Evolutionary conservation across 1,140 invertebrate genomes (phyloP).

Genomic region (Megalonaias nervosa): DNA sequence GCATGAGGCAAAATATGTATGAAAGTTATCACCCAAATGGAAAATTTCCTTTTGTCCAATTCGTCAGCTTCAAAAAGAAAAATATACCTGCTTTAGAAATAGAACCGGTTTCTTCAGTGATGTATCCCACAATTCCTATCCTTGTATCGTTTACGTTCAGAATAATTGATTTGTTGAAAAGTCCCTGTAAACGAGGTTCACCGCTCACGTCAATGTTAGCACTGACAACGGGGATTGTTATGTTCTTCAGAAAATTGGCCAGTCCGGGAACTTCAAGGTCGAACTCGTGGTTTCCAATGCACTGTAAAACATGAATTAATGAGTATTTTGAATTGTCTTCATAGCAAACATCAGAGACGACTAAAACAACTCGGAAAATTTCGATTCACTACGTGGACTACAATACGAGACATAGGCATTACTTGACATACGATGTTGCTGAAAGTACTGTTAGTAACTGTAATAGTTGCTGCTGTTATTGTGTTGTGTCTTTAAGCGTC

Average conservation of each 20-base stretch:
- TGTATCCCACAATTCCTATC: slow-evolving; percentile 90
- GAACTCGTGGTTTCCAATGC: slow-evolving; percentile 96
- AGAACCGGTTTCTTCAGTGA: slow-evolving; percentile 85
- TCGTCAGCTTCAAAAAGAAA: not conserved
- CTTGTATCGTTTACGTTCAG: slow-evolving; percentile 77
- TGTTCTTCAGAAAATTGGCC: slow-evolving; percentile 82
- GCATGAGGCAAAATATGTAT: too few relatives aligned
- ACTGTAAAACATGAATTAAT: slow-evolving; percentile 73
- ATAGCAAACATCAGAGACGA: too few relatives aligned
- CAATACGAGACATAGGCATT: too few relatives aligned
- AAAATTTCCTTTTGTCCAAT: too few relatives aligned
- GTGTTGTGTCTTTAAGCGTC: too few relatives aligned
- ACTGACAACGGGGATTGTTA: slow-evolving; percentile 82
- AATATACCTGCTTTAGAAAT: slow-evolving; percentile 49
- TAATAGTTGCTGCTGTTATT: too few relatives aligned
- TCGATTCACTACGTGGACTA: too few relatives aligned
- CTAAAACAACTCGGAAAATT: too few relatives aligned
- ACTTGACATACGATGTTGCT: too few relatives aligned
- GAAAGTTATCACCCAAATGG: too few relatives aligned
- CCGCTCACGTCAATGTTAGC: slow-evolving; percentile 83
- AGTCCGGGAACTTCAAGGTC: slow-evolving; percentile 85
- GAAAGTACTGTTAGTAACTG: too few relatives aligned
- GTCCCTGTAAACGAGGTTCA: slow-evolving; percentile 77
- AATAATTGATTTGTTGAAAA: slow-evolving; percentile 78
- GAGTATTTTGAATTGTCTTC: too few relatives aligned